phyloP scores from a whole-genome alignment of 2,888 invertebrate genomes.

The Stenurella melanura region DNA sequence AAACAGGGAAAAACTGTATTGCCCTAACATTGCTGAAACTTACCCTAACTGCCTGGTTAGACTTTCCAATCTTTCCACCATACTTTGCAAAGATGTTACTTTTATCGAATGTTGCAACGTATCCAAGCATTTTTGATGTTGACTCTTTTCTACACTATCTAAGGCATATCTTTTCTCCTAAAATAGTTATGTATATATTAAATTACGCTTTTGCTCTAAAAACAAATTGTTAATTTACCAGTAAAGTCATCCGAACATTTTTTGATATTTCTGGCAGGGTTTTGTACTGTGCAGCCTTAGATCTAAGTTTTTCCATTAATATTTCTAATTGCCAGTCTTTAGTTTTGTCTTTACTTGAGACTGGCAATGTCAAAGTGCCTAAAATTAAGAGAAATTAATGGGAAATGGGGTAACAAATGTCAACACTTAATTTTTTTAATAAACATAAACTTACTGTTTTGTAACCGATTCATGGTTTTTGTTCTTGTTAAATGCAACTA shows the following conservation, averaged over 20 bases:
- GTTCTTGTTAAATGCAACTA: conserved; percentile 35
- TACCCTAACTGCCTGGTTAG: conserved; percentile 92
- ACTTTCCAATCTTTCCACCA: conserved; percentile 94
- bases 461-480: conserved; percentile 61
- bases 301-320: conserved; percentile 93
- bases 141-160: conserved; percentile 89
- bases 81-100: conserved; percentile 92
- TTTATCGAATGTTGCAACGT: conserved; percentile 95
- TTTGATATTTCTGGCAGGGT: conserved; percentile 91
- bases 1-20: background rate
- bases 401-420: conserved; percentile 31
- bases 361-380: conserved; percentile 59
- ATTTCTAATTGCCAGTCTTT: conserved; percentile 89
- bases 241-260: conserved; percentile 88
- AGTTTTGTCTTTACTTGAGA: conserved; percentile 75
- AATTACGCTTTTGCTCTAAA: background rate
- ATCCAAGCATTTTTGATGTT: conserved; percentile 93
- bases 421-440: conserved; percentile 35
- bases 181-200: conserved; percentile 54
- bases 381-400: conserved; percentile 42
- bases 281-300: conserved; percentile 88
- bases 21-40: conserved; percentile 26
- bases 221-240: conserved; percentile 76
- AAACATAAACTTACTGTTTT: conserved; percentile 62
- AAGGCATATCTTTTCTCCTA: conserved; percentile 93